phyloP scores from a whole-genome alignment of 2,888 invertebrate species.

The Zaprionus bogoriensis region DNA sequence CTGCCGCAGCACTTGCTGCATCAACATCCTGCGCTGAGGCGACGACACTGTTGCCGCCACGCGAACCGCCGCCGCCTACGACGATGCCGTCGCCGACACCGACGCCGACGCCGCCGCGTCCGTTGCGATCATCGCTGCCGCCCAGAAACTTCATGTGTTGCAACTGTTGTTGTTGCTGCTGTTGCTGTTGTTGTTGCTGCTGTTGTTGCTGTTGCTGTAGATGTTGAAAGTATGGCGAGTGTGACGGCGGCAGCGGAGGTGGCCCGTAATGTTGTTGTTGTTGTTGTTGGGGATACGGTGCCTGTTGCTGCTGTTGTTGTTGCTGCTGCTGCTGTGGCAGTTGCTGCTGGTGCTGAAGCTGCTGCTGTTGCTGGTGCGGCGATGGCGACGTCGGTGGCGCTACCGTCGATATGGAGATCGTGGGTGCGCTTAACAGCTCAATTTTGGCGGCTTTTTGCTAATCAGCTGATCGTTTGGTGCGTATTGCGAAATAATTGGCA shows the following conservation, averaged over 20 bases:
- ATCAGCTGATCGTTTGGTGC: conserved; percentile 66
- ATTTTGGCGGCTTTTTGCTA: conserved; percentile 81
- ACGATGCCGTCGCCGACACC: conserved; percentile 47
- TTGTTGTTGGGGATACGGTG: conserved; percentile 47
- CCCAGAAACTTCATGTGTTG: conserved; percentile 91
- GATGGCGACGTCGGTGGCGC: conserved; percentile 71
- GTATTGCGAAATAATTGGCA: conserved; percentile 65
- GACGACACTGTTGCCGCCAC: conserved; percentile 30
- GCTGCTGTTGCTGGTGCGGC: conserved; percentile 66
- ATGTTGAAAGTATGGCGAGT: conserved; percentile 53
- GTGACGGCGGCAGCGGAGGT: conserved; percentile 37
- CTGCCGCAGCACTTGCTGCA: conserved; percentile 84
- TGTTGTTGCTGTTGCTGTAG: conserved; percentile 56
- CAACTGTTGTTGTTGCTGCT: conserved; percentile 70
- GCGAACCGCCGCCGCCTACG: conserved; percentile 25
- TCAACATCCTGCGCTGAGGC: conserved; percentile 88
- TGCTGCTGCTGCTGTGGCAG: conserved; percentile 61
- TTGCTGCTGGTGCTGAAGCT: conserved; percentile 31
- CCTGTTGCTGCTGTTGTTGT: conserved; percentile 46
- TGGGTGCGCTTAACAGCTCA: conserved; percentile 82
- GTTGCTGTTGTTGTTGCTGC: conserved; percentile 49
- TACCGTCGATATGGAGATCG: conserved; percentile 82
- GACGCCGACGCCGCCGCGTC: conserved; percentile 83
- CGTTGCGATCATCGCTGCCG: conserved; percentile 86
- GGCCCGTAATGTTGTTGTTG: conserved; percentile 47